Percentiles rank a stretch among this genome's conserved stretches.
Evolutionary conservation across 2,888 invertebrate genomes (phyloP).

Genomic region (Girardia tigrina): DNA sequence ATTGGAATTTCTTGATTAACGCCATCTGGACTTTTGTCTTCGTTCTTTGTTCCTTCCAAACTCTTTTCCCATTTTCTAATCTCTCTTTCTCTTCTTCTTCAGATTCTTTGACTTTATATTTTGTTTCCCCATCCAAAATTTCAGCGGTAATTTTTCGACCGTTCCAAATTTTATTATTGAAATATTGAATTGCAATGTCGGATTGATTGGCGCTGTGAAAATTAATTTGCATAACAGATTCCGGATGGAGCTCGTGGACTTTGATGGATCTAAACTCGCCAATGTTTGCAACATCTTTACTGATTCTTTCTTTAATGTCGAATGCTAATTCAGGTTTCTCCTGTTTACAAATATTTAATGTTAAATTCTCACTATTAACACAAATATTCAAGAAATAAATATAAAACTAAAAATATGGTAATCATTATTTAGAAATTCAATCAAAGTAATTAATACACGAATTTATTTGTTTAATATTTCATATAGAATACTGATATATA

Average conservation of each 20-base stretch:
- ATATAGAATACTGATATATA: too few species aligned
- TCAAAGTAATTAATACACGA: too few species aligned
- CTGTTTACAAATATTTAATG: too few species aligned
- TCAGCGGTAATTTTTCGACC: slow-evolving; percentile 70
- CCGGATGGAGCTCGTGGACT: slow-evolving; percentile 70
- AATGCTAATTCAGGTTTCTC: slow-evolving; percentile 71
- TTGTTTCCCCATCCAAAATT: slow-evolving; percentile 86
- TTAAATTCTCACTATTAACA: too few species aligned
- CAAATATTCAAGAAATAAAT: too few species aligned
- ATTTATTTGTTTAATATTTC: too few species aligned
- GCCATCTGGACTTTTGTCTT: too few species aligned
- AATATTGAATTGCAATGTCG: slow-evolving; percentile 69
- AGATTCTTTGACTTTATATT: slow-evolving; percentile 76
- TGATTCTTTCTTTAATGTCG: slow-evolving; percentile 75
- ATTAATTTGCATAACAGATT: slow-evolving; percentile 78
- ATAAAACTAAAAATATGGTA: too few species aligned
- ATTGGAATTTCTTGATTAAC: background rate
- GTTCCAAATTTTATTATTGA: slow-evolving; percentile 67
- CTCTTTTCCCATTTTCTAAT: slow-evolving; percentile 26
- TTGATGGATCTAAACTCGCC: slow-evolving; percentile 80
- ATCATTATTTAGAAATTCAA: too few species aligned
- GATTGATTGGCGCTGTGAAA: slow-evolving; percentile 80
- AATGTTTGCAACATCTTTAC: slow-evolving; percentile 74
- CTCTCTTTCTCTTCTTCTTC: slow-evolving; percentile 59
- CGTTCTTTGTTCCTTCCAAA: background rate